Evolutionary conservation across 2,113 vertebrate genomes (phyloP).

Genomic region (Abramis brama): DNA sequence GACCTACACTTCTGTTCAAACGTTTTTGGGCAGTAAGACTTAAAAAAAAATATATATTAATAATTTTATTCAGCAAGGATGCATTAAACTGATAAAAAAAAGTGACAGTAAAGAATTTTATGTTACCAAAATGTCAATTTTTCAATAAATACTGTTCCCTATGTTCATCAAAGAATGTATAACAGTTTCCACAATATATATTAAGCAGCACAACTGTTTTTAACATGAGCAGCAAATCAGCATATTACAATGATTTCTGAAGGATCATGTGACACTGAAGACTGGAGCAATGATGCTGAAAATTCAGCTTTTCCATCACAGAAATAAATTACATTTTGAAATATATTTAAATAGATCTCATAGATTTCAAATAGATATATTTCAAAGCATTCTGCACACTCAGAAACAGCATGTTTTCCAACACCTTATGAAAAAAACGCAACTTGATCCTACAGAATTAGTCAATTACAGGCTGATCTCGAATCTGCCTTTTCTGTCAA

Average conservation of each 20-base stretch:
- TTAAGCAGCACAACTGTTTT: neutral
- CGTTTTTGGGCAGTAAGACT: neutral
- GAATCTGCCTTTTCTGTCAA: too few relatives aligned
- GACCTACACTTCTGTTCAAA: neutral
- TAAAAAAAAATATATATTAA: neutral
- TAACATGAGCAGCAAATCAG: neutral
- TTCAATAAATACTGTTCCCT: neutral
- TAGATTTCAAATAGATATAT: too few relatives aligned
- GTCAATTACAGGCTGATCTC: too few relatives aligned
- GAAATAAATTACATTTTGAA: too few relatives aligned
- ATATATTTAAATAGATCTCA: too few relatives aligned
- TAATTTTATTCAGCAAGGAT: neutral
- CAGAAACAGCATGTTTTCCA: neutral
- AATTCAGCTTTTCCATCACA: too few relatives aligned
- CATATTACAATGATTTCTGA: neutral
- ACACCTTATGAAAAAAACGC: neutral
- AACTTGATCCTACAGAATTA: too few relatives aligned
- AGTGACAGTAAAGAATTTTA: neutral
- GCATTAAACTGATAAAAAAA: neutral
- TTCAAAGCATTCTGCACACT: too few relatives aligned
- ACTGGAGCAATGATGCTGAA: too few relatives aligned
- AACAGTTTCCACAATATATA: neutral
- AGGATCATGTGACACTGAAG: neutral
- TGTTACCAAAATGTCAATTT: neutral
- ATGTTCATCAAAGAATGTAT: neutral